These are phyloP conservation scores for Philopedon plagiatum DNA, from an alignment of 2,888 invertebrate species.

Conservation along the genomic window DNA sequence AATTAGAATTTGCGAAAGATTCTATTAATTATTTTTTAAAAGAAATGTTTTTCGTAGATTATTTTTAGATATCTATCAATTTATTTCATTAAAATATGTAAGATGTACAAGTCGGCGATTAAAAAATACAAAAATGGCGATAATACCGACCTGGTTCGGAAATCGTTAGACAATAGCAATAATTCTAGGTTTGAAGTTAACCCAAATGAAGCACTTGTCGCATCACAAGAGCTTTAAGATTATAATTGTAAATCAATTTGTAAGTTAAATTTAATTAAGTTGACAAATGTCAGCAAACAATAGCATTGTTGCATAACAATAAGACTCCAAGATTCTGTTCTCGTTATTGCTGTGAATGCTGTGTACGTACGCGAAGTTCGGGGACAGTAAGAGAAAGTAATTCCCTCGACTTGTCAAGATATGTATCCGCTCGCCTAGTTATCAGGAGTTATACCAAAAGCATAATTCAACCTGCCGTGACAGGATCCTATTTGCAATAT, in stretches of 20 bases:
- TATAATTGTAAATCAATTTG: background rate
- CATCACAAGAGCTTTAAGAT: conserved; percentile 7
- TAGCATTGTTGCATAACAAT: conserved; percentile 13
- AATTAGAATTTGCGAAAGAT: no score
- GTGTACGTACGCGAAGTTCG: background rate
- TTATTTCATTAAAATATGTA: no score
- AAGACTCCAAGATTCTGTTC: background rate
- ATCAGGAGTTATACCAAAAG: conserved; percentile 8
- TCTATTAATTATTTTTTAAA: no score
- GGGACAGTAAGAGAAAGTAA: conserved; percentile 14
- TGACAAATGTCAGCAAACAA: conserved; percentile 42
- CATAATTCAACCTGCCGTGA: background rate
- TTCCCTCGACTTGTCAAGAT: conserved; percentile 24
- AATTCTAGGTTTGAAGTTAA: no score
- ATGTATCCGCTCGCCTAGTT: background rate
- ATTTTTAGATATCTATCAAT: no score
- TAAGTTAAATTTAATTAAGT: conserved; percentile 26
- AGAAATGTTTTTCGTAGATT: no score
- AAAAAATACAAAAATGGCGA: no score
- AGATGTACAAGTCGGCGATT: no score
- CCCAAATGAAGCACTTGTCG: no score
- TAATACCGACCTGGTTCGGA: no score
- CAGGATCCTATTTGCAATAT: conserved; percentile 2
- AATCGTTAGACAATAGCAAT: no score
- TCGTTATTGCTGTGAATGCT: no score